Evolutionary conservation across 2,797 vertebrate species (phyloP).

Genomic region (Aeoliscus strigatus): DNA sequence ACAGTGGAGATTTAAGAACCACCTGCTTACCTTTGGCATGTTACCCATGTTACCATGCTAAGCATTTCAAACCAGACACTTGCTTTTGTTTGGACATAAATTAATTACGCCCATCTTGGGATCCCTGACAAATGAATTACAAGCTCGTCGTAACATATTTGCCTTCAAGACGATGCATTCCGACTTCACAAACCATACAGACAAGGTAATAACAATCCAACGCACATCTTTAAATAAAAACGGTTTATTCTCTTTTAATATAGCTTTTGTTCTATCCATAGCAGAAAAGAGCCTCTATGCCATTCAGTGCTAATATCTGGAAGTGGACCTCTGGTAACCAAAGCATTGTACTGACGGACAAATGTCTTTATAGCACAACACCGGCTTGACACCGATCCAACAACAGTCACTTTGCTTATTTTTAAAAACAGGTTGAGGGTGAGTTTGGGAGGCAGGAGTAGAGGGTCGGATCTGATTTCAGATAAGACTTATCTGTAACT

Average conservation of each 20-base stretch:
- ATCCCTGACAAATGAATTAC: no score
- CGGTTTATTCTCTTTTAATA: conserved; percentile 79
- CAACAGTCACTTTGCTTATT: conserved; percentile 52
- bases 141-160: no score
- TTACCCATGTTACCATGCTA: no score
- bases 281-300: conserved; percentile 76
- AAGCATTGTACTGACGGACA: conserved; percentile 58
- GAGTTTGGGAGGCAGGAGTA: conserved; percentile 9
- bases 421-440: conserved; percentile 48
- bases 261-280: conserved; percentile 77
- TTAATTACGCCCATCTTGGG: no score
- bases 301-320: conserved; percentile 75
- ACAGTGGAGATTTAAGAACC: no score
- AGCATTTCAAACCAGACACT: no score
- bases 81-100: no score
- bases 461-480: conserved; percentile 27
- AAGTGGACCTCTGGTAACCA: conserved; percentile 69
- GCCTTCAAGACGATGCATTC: no score
- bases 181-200: no score
- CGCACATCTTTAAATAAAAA: conserved; percentile 72
- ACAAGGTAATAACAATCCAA: conserved; percentile 13
- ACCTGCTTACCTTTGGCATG: no score
- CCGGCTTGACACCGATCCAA: conserved; percentile 59
- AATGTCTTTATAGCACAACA: conserved; percentile 63
- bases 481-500: conserved; percentile 49